These are phyloP conservation scores for Rhinichthys osculus DNA, from an alignment of 2,797 vertebrate species.

Conservation along the genomic window DNA sequence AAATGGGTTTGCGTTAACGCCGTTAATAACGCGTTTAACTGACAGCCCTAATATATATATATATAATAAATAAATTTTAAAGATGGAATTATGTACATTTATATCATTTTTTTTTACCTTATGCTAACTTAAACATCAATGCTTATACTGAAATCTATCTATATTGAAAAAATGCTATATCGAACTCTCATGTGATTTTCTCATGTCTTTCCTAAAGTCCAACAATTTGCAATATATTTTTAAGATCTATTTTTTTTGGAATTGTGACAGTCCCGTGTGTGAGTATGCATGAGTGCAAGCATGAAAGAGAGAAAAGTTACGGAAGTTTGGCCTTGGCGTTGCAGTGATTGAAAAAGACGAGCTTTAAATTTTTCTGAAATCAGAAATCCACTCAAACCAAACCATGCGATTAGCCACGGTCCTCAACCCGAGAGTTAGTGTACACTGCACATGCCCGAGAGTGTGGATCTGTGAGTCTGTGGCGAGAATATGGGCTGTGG, in stretches of 20 bases:
- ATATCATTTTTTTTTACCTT: no score
- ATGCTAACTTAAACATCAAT: neutral
- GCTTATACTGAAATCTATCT: neutral
- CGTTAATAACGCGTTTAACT: no score
- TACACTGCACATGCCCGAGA: constrained; percentile 71
- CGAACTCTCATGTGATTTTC: neutral
- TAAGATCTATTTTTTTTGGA: neutral
- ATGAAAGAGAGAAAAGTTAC: constrained; percentile 42
- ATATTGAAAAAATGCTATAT: neutral
- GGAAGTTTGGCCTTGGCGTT: constrained; percentile 37
- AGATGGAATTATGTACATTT: neutral
- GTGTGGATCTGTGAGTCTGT: constrained; percentile 38
- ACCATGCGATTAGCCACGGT: constrained; percentile 77
- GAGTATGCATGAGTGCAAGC: constrained; percentile 36
- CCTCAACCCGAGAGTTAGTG: constrained; percentile 56
- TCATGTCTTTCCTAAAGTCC: neutral
- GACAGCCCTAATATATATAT: neutral
- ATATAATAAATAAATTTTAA: no score
- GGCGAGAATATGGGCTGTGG: constrained; percentile 53
- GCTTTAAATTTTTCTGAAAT: constrained; percentile 57
- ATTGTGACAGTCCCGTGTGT: constrained; percentile 40
- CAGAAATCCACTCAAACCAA: constrained; percentile 70
- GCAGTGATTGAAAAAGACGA: constrained; percentile 62
- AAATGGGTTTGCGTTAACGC: no score
- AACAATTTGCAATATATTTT: neutral